These are phyloP conservation scores for Procavia capensis DNA, from an alignment of 2,113 vertebrate species.

Conservation along the genomic window DNA sequence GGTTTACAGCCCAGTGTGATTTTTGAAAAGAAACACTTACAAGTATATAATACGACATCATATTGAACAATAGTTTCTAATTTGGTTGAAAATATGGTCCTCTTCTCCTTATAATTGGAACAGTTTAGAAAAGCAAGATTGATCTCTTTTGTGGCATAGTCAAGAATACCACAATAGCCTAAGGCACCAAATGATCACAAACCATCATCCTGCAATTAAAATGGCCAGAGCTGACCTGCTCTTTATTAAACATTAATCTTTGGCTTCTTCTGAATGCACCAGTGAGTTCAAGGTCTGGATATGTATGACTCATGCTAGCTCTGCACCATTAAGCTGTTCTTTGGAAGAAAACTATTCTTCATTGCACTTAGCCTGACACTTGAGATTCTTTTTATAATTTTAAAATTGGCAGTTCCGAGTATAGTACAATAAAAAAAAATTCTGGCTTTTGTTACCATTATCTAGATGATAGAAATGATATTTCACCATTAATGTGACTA, in stretches of 20 bases:
- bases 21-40: constrained; percentile 24
- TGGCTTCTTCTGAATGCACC: constrained; percentile 71
- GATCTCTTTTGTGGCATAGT: constrained; percentile 60
- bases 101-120: not conserved
- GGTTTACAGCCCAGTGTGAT: not conserved
- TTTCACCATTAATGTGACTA: constrained; percentile 14
- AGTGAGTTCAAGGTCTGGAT: constrained; percentile 73
- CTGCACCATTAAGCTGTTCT: constrained; percentile 60
- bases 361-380: constrained; percentile 59
- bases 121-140: constrained; percentile 29
- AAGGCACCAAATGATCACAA: constrained; percentile 75
- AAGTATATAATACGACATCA: not conserved
- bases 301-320: constrained; percentile 76
- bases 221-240: constrained; percentile 81
- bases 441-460: constrained; percentile 43
- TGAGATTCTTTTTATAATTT: constrained; percentile 72
- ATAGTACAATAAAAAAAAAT: constrained; percentile 60
- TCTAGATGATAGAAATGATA: constrained; percentile 37
- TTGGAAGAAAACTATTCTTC: constrained; percentile 66
- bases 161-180: constrained; percentile 28
- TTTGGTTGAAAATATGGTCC: constrained; percentile 6
- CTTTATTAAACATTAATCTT: constrained; percentile 85
- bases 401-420: constrained; percentile 72
- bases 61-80: constrained; percentile 27
- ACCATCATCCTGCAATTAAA: constrained; percentile 83